phyloP scores from a whole-genome alignment of 2,888 invertebrate species.

The Caenorhabditis sulstoni region DNA sequence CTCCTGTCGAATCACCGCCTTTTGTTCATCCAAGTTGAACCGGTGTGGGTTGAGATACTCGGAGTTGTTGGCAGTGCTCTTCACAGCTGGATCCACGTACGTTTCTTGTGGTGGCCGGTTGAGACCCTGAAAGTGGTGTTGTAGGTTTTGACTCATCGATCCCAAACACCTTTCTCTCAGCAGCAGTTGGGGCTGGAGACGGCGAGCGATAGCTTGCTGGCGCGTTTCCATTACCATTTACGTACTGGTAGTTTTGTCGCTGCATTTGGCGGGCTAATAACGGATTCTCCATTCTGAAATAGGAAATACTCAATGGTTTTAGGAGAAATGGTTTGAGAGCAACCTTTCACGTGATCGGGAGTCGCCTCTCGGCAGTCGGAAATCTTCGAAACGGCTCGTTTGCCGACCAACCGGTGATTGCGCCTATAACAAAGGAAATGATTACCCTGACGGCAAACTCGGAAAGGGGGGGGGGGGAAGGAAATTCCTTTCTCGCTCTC shows the following conservation, averaged over 20 bases:
- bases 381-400: constrained; percentile 47
- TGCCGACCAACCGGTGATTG: constrained; percentile 59
- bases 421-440: constrained; percentile 50
- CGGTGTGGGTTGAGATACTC: constrained; percentile 63
- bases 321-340: constrained; percentile 2
- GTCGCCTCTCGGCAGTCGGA: constrained; percentile 40
- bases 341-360: constrained; percentile 54
- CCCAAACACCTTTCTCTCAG: constrained; percentile 29
- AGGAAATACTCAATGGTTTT: neutral
- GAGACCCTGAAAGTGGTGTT: constrained; percentile 52
- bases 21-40: constrained; percentile 60
- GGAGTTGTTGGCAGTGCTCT: constrained; percentile 59
- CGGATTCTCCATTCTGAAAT: constrained; percentile 56
- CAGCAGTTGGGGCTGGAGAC: constrained; percentile 49
- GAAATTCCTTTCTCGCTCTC: neutral
- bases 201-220: constrained; percentile 51
- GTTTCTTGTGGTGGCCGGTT: constrained; percentile 59
- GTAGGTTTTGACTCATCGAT: neutral
- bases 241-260: constrained; percentile 12
- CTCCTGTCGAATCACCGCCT: constrained; percentile 53
- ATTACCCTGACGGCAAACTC: constrained; percentile 6
- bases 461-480: constrained; percentile 3
- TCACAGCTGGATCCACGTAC: constrained; percentile 62
- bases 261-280: constrained; percentile 54
- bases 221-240: constrained; percentile 38